A percentile compares a stretch with the other conserved stretches of the same genome.
Conservation (phyloP, 2,888 invertebrate species). For the Conops quadrifasciatus region DNA sequence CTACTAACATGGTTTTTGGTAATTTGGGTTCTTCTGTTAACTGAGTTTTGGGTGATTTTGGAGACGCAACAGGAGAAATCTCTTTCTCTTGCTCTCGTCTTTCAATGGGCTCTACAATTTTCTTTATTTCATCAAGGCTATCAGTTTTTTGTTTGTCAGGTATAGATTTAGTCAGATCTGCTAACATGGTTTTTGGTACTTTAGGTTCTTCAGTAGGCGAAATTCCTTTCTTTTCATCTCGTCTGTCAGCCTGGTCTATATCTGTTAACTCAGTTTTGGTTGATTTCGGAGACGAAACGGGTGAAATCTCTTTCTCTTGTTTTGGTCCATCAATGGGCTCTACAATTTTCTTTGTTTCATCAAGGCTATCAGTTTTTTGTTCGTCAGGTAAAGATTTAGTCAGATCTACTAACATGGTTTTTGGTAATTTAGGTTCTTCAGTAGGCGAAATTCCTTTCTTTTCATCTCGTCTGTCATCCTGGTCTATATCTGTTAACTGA, state of each 20-base stretch:
- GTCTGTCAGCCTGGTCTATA: background rate
- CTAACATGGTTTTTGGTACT: background rate
- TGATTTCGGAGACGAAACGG: too few species aligned
- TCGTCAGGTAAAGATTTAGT: too few species aligned
- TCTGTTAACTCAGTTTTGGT: too few species aligned
- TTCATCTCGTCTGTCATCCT: too few species aligned
- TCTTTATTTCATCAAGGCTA: background rate
- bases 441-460: too few species aligned
- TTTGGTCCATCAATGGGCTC: background rate
- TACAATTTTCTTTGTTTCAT: background rate
- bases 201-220: background rate
- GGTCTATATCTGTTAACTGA: too few species aligned
- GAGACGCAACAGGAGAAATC: too few species aligned
- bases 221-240: background rate
- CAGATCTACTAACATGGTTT: too few species aligned
- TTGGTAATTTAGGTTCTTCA: background rate
- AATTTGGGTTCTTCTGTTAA: background rate
- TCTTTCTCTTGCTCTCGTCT: background rate
- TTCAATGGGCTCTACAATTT: background rate
- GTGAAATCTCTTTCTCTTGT: too few species aligned
- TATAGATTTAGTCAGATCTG: background rate
- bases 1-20: background rate
- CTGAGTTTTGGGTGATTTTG: too few species aligned
- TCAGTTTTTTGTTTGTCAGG: background rate
- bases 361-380: background rate